phyloP scores from a whole-genome alignment of 2,888 invertebrate species.

The Torymus auratus region DNA sequence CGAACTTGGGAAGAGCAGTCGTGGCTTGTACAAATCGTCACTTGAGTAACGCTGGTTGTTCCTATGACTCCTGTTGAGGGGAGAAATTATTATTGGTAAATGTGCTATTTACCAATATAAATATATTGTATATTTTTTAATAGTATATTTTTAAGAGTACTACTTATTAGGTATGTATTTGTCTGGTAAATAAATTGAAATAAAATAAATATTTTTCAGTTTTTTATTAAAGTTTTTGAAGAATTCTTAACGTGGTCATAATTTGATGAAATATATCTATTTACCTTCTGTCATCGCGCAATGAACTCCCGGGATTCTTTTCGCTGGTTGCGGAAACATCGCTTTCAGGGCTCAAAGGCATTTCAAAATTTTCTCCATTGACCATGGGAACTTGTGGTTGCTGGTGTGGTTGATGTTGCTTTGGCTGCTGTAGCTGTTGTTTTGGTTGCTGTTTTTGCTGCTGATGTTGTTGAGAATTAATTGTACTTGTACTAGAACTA shows the following conservation, averaged over 20 bases:
- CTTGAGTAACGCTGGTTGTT: slow-evolving; percentile 81
- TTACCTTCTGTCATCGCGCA: slow-evolving; percentile 74
- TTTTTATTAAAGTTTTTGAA: neutral
- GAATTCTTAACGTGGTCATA: neutral
- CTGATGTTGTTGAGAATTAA: slow-evolving; percentile 1
- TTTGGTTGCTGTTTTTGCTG: slow-evolving; percentile 28
- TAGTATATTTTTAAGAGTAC: neutral
- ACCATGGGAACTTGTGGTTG: slow-evolving; percentile 58
- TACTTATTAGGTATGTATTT: neutral
- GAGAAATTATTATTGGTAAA: neutral
- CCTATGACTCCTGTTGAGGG: slow-evolving; percentile 67
- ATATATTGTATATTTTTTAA: too few relatives aligned
- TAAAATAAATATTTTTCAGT: too few relatives aligned
- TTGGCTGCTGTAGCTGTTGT: slow-evolving; percentile 2
- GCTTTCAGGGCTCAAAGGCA: slow-evolving; percentile 76
- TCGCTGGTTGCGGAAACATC: slow-evolving; percentile 75
- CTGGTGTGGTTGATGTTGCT: slow-evolving; percentile 18
- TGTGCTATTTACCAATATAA: slow-evolving; percentile 4
- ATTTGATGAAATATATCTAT: neutral
- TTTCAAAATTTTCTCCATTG: slow-evolving; percentile 73
- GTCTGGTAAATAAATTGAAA: too few relatives aligned
- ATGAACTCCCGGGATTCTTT: slow-evolving; percentile 65
- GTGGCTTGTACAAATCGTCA: slow-evolving; percentile 85
- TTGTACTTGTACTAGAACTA: slow-evolving; percentile 9
- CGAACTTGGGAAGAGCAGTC: slow-evolving; percentile 78